These are phyloP conservation scores for Stichodactyla mertensii DNA, from an alignment of 64 coral and sea anemone species.

Conservation along the genomic window DNA sequence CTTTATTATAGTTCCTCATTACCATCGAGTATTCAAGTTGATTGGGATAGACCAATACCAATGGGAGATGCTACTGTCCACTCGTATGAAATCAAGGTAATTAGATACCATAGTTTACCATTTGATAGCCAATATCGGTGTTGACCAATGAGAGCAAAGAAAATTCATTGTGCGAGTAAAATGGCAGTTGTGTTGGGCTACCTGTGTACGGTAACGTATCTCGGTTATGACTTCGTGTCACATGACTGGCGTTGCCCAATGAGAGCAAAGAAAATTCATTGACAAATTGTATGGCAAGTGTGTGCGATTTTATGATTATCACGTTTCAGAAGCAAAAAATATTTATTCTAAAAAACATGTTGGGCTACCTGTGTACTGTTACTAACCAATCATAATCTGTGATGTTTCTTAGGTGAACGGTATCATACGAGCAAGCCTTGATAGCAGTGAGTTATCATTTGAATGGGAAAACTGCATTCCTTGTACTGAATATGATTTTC, in stretches of 20 bases:
- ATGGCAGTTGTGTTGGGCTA: no score
- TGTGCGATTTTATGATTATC: no score
- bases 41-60: constrained; percentile 50
- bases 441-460: not conserved
- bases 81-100: constrained; percentile 55
- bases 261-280: no score
- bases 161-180: no score
- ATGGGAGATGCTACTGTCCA: constrained; percentile 66
- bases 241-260: no score
- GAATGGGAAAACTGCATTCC: not conserved
- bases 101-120: not conserved
- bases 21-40: constrained; percentile 43
- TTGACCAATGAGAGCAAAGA: no score
- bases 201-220: no score
- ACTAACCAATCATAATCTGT: not conserved
- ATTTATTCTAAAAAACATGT: not conserved
- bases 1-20: constrained; percentile 4
- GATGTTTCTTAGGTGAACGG: not conserved
- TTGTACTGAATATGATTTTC: not conserved
- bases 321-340: no score
- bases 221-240: no score
- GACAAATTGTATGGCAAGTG: no score
- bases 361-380: not conserved
- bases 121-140: not conserved
- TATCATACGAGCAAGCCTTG: not conserved